These are phyloP conservation scores for Athene noctua DNA, from an alignment of 2,113 vertebrate genomes.

Conservation along the genomic window DNA sequence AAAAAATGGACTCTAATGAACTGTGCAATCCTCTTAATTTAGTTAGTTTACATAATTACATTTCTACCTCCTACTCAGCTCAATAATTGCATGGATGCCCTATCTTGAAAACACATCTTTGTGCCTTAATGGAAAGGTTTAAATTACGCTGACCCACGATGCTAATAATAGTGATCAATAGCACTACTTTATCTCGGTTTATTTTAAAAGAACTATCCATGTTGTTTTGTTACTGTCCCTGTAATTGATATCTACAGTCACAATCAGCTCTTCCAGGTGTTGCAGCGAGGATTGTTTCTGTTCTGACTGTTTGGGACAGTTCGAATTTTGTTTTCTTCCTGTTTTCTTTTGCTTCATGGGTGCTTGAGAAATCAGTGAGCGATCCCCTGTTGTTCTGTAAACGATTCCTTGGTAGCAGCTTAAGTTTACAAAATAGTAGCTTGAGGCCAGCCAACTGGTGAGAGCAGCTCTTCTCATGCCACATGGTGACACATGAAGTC, in stretches of 20 bases:
- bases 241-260: background rate
- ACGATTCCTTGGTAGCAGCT: background rate
- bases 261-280: background rate
- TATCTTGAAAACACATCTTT: constrained; percentile 25
- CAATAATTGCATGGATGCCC: constrained; percentile 48
- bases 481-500: background rate
- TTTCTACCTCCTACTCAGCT: constrained; percentile 64
- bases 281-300: background rate
- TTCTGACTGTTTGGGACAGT: background rate
- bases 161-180: constrained; percentile 48
- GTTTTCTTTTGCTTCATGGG: background rate
- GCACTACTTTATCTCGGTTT: background rate
- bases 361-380: background rate
- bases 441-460: background rate
- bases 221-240: background rate
- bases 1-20: constrained; percentile 61
- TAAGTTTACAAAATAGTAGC: background rate
- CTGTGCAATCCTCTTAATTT: constrained; percentile 65
- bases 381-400: background rate
- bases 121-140: constrained; percentile 42
- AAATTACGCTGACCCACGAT: constrained; percentile 13
- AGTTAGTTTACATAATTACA: constrained; percentile 69
- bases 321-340: background rate
- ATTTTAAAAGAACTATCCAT: background rate
- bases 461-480: background rate